Base-by-base conservation (phyloP, 2,113 vertebrate genomes). In the Melanotaenia duboulayi region DNA sequence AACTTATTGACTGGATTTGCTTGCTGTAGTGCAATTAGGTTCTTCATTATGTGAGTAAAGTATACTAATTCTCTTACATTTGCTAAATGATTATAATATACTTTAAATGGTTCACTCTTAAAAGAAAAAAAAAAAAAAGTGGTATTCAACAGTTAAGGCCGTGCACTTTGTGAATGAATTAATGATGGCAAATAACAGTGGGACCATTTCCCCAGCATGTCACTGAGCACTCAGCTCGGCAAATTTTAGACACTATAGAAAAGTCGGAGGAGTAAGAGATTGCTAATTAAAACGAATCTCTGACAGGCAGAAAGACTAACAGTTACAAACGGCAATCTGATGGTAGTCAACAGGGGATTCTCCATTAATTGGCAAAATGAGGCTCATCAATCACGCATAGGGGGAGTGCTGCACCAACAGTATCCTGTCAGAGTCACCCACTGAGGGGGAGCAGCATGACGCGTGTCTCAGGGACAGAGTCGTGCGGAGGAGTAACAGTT, bases 311-410 rank as follows among this genome's bases (percentile, higher is more conserved):
- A 83, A 91, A 91, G 88, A 91, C 90, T 91, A 93, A 93, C 89
- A 92, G 88, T 92, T 90, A 91, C 92, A 92, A 93, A 92, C 88
- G 83, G 90, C 90, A 90, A 91, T 94, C 90, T 92, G 93, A 93
- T 91, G 92, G 82, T 86, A 93, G 90, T 93, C 93, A 93, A 91
- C 92, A 88, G 91, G 93, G 92, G 92, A 92, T 92, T 93, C 86
- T 89, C 90, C 88, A 93, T 93, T 94, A 94, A 94, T 94, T 93
- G 92, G 89, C 87, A 89, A 94, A 94, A 94, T 94, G 92, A 94
- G 91, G 83, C 89, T 92, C 94, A 94, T 94, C 93, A 93, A 93
- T 94, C 94, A 94, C 89, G 32, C 89, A 65, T 83, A 89, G 90
- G 91, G 90, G 83, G 87, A 80, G 65, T 68, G 78, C 81, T 81